A percentile compares a stretch with the other conserved stretches of the same genome.
Conservation (phyloP, 2,797 vertebrate species). For the Threskiornis aethiopicus region DNA sequence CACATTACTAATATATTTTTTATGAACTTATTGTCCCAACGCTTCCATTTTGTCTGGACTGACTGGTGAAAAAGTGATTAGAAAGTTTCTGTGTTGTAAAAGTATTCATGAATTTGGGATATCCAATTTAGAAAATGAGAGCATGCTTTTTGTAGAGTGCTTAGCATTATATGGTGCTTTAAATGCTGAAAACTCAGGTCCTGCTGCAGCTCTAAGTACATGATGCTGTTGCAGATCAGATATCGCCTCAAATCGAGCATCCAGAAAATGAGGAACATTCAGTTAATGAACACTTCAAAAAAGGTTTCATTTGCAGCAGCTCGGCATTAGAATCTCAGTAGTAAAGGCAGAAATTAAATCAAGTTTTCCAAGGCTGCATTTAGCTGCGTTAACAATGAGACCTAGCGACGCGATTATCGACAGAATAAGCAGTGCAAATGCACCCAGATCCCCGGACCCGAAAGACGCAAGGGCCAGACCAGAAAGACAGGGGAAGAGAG, state of each 20-base stretch:
- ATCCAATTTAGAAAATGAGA: neutral
- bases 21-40: neutral
- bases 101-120: neutral
- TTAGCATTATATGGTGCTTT: neutral
- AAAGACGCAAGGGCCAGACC: neutral
- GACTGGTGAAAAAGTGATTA: neutral
- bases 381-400: neutral
- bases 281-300: neutral
- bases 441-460: fast-evolving
- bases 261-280: neutral
- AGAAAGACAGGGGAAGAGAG: neutral
- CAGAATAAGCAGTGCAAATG: neutral
- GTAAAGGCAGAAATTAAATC: neutral
- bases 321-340: neutral
- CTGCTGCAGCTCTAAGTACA: neutral
- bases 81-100: neutral
- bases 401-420: too few species aligned
- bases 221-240: neutral
- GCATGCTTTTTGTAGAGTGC: neutral
- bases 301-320: neutral
- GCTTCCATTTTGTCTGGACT: neutral
- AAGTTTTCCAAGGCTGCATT: neutral
- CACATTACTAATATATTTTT: neutral
- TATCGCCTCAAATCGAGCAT: neutral
- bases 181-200: neutral